These are phyloP conservation scores for Notechis scutatus DNA, from an alignment of 2,113 vertebrate genomes.

Conservation along the genomic window DNA sequence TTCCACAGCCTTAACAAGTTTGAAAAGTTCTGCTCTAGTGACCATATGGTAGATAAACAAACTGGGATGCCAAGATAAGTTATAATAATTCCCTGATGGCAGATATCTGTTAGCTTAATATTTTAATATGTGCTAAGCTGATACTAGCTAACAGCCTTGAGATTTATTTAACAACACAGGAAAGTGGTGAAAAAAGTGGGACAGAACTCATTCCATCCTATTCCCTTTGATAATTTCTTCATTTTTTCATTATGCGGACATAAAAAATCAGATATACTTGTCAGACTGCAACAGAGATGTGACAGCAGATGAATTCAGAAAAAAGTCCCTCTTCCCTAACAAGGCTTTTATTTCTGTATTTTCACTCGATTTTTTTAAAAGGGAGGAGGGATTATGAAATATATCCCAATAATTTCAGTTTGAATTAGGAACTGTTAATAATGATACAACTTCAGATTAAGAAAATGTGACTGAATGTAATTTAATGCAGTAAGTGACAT, in stretches of 20 bases:
- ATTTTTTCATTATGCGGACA: neutral
- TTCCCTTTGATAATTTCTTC: neutral
- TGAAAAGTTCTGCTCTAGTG: neutral
- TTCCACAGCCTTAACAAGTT: neutral
- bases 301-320: neutral
- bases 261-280: neutral
- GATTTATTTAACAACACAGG: neutral
- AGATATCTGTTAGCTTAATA: neutral
- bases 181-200: neutral
- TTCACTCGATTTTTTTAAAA: neutral
- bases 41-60: neutral
- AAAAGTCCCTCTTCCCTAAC: neutral
- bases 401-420: neutral
- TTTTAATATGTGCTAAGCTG: neutral
- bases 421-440: neutral
- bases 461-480: neutral
- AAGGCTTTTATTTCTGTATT: neutral
- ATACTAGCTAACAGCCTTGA: neutral
- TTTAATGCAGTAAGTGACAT: neutral
- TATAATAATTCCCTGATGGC: neutral
- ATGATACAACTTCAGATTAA: neutral
- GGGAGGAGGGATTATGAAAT: neutral
- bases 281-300: neutral
- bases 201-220: neutral
- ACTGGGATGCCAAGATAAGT: neutral